Conservation (phyloP, 2,113 vertebrate species). For the Dasyurus viverrinus region DNA sequence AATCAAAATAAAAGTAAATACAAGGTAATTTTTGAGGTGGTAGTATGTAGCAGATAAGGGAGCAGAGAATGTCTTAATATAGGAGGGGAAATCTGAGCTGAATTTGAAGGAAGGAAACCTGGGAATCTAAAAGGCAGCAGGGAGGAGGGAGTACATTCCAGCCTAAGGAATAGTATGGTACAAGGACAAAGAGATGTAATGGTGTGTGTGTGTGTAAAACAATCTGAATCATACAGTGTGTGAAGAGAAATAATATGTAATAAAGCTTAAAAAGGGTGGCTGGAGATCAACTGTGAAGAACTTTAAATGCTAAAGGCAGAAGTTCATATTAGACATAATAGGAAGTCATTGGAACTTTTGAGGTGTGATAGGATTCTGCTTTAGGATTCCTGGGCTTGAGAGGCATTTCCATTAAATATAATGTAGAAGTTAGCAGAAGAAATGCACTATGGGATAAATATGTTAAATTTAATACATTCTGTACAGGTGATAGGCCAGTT, state of each 20-base stretch:
- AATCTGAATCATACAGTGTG: not conserved
- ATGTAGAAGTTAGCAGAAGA: no score
- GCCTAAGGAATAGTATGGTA: not conserved
- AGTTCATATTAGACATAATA: not conserved
- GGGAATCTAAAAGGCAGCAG: not conserved
- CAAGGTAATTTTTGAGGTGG: not conserved
- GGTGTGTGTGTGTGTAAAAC: not conserved
- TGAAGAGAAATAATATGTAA: not conserved
- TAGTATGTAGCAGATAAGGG: not conserved
- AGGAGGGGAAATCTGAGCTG: not conserved
- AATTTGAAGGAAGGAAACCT: not conserved
- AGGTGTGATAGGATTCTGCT: not conserved
- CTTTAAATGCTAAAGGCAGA: not conserved
- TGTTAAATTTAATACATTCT: no score
- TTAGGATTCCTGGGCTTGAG: not conserved
- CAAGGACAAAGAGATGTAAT: not conserved
- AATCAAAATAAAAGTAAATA: not conserved
- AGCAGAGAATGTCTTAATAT: not conserved
- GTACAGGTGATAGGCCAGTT: no score
- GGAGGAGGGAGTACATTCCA: not conserved
- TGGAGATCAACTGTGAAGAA: not conserved
- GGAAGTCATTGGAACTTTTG: not conserved
- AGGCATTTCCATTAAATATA: no score
- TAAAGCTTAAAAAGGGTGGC: not conserved
- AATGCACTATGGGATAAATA: no score